Evolutionary conservation across 2,113 vertebrate species (phyloP), one percentile per base, ranked within the genome.

Genomic region (Sporophila hypoxantha): DNA sequence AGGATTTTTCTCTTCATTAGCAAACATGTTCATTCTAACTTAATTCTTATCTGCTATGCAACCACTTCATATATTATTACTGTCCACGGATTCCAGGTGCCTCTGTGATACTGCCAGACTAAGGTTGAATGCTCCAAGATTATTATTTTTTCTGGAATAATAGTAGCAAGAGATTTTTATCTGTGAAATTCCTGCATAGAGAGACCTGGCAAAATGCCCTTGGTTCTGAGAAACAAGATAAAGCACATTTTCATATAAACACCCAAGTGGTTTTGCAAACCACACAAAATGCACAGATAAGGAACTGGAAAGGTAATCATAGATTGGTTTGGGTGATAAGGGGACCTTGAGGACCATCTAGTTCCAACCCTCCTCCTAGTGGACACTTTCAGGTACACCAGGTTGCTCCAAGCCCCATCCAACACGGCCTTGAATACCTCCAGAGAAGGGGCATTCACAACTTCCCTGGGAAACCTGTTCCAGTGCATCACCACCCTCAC

Each of bases 141-240:
- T 6, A 26, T 77, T 94, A 8, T 84, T 85, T 91, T 82, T 83
- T 75, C 69, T 93, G 79, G 64, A 85, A 36, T 62, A 79, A 73
- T 60, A 67, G 56, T 82, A 87, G 32, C 11, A 15, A 67, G 65
- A 87, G 64, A 80, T 93, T 92, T 92, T 93, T 91, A 80, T 93
- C 89, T 47, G 19, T 87, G 53, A 85, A 90, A 90, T 91, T 93
- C 61, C 57, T 79, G 56, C 47, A 21, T 47, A 34, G 2, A 6
- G 61, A 65, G 37, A 76, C 60, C 53, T 92, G 88, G 46, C 82
- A 75, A 17, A 80, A 46, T 61, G 29, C 50, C 68, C 56, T 92
- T 68, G 3, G 30, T 75, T 90, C 65, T 77, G 41, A 88, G 53
- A 87, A 90, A 75, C 15, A 69, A 87, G 32, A 50, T 73, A 76